phyloP scores from a whole-genome alignment of 2,797 vertebrate genomes.

The Hypotaenidia okinawae region DNA sequence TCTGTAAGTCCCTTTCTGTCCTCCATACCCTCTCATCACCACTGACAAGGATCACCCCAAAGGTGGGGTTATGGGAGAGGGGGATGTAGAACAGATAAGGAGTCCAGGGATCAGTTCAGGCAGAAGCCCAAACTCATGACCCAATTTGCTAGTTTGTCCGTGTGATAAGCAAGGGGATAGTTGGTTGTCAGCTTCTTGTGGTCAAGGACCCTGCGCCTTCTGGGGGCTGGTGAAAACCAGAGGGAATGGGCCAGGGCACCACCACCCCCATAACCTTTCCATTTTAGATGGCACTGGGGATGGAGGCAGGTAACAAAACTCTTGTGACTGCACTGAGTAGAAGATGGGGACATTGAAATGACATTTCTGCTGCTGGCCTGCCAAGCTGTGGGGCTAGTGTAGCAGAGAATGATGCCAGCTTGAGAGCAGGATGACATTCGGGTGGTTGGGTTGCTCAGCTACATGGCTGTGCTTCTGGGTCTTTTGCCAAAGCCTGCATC shows the following conservation, averaged over 20 bases:
- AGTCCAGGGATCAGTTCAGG: not conserved
- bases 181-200: not conserved
- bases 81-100: not conserved
- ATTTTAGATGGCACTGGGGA: not conserved
- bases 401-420: not conserved
- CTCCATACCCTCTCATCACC: not conserved
- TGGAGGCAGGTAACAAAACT: not conserved
- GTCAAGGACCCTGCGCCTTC: not conserved
- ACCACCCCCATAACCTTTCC: not conserved
- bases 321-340: not conserved
- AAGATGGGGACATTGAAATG: not conserved
- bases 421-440: not conserved
- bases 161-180: not conserved
- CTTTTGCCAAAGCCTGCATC: not conserved
- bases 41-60: not conserved
- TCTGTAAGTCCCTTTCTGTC: not conserved
- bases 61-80: not conserved
- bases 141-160: not conserved
- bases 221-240: rapidly evolving
- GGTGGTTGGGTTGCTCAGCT: not conserved
- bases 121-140: not conserved
- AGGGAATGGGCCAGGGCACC: not conserved
- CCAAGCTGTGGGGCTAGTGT: not conserved
- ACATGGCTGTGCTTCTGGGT: not conserved
- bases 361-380: not conserved